Evolutionary conservation across 2,888 invertebrate genomes (phyloP).

Genomic region (Acrobasis suavella): DNA sequence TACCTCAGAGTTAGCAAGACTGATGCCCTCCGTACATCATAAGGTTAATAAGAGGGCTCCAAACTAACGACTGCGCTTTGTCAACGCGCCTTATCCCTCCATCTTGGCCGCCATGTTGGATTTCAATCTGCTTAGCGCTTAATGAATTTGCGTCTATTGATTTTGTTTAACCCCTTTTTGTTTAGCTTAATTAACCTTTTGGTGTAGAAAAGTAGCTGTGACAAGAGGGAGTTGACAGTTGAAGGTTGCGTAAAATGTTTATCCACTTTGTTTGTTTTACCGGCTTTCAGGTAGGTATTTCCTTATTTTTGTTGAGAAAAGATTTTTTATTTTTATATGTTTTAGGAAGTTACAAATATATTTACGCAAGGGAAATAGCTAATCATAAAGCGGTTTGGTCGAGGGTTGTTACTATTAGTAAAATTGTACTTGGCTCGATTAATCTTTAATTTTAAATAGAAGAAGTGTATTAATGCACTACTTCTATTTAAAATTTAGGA

Average conservation of each 20-base stretch:
- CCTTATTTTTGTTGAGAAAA: not conserved
- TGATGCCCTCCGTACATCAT: constrained; percentile 80
- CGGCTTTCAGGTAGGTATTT: not conserved
- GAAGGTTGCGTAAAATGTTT: constrained; percentile 34
- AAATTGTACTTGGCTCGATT: too few relatives aligned
- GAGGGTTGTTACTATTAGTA: too few relatives aligned
- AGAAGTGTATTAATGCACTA: too few relatives aligned
- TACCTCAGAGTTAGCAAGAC: constrained; percentile 63
- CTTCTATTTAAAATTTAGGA: too few relatives aligned
- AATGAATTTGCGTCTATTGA: constrained; percentile 82
- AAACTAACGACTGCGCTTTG: constrained; percentile 82
- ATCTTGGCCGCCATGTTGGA: constrained; percentile 78
- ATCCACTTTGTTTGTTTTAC: constrained; percentile 23
- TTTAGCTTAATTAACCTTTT: constrained; percentile 82
- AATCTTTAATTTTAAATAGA: too few relatives aligned
- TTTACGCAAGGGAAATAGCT: too few relatives aligned
- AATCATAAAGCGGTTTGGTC: too few relatives aligned
- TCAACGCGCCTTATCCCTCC: constrained; percentile 79
- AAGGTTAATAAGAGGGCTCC: constrained; percentile 83
- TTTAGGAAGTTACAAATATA: not conserved
- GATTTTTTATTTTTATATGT: not conserved
- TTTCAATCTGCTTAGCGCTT: constrained; percentile 81
- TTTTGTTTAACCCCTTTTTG: constrained; percentile 82
- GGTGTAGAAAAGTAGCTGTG: constrained; percentile 63
- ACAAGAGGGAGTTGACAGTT: constrained; percentile 52